Evolutionary conservation across 2,888 invertebrate genomes (phyloP).

Genomic region (Ormyrus thymus): DNA sequence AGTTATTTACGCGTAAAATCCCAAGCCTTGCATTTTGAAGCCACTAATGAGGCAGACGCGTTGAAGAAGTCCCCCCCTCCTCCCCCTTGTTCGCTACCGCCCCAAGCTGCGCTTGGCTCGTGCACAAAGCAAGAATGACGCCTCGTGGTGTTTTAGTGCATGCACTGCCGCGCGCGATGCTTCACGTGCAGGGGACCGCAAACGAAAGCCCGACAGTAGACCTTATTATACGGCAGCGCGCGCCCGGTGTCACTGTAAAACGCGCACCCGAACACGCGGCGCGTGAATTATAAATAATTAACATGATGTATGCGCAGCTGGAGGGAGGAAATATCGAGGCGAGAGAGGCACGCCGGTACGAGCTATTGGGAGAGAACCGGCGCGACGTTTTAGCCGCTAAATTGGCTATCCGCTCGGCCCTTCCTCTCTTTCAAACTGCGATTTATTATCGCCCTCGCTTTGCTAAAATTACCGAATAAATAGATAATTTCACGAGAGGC

Average conservation of each 20-base stretch:
- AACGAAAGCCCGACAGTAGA: no score
- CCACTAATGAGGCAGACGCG: conserved; percentile 47
- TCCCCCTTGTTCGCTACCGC: not conserved
- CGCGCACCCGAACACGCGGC: conserved; percentile 32
- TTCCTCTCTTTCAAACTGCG: conserved; percentile 58
- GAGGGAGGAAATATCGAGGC: not conserved
- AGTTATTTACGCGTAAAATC: conserved; percentile 32
- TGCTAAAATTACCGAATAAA: conserved; percentile 61
- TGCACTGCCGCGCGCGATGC: not conserved
- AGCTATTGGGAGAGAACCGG: conserved; percentile 55
- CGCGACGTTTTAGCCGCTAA: conserved; percentile 67
- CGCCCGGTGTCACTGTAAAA: not conserved
- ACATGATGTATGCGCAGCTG: conserved; percentile 61
- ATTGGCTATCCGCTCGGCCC: conserved; percentile 59
- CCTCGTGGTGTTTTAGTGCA: no score
- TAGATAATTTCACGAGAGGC: conserved; percentile 59
- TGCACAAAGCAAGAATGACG: no score
- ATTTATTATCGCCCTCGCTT: conserved; percentile 65
- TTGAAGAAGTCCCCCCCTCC: conserved; percentile 29
- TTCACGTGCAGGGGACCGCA: not conserved
- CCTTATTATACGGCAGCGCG: not conserved
- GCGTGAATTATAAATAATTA: conserved; percentile 71
- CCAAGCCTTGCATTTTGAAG: conserved; percentile 28
- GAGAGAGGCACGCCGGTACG: not conserved
- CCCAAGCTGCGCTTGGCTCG: not conserved